These are phyloP conservation scores for Serilophus lunatus DNA, from an alignment of 2,113 vertebrate genomes.

Conservation along the genomic window DNA sequence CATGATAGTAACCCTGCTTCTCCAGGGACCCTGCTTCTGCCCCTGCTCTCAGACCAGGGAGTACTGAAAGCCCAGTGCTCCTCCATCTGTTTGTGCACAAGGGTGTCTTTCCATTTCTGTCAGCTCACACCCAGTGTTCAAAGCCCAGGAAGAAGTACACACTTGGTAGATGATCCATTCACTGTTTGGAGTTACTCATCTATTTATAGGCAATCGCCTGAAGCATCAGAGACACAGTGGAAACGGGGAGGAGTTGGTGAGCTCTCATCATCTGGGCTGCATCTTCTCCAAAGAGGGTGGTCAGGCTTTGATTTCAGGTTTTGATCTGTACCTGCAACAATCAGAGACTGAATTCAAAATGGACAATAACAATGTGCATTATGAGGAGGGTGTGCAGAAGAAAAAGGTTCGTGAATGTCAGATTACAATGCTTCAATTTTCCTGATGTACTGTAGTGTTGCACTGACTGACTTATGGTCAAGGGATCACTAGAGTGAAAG, in stretches of 20 bases:
- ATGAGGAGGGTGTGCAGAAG: neutral
- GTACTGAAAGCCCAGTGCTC: neutral
- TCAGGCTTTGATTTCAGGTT: neutral
- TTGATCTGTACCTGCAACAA: neutral
- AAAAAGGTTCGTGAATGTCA: neutral
- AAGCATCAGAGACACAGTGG: neutral
- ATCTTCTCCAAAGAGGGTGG: neutral
- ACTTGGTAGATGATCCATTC: neutral
- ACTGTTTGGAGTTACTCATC: neutral
- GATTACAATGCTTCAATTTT: neutral
- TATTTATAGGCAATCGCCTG: neutral
- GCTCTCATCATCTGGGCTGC: neutral
- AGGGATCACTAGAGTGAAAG: neutral
- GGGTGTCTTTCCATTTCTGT: neutral
- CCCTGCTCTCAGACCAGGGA: neutral
- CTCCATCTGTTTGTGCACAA: neutral
- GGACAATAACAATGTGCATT: neutral
- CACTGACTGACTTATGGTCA: rapidly evolving
- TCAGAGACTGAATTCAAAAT: neutral
- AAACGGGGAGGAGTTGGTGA: neutral
- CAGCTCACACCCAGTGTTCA: neutral
- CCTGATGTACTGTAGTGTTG: neutral
- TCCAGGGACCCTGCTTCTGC: neutral
- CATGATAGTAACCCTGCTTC: neutral
- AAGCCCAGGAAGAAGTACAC: neutral